These are phyloP conservation scores for Sisor rabdophorus DNA, from an alignment of 2,113 vertebrate species.

Conservation along the genomic window DNA sequence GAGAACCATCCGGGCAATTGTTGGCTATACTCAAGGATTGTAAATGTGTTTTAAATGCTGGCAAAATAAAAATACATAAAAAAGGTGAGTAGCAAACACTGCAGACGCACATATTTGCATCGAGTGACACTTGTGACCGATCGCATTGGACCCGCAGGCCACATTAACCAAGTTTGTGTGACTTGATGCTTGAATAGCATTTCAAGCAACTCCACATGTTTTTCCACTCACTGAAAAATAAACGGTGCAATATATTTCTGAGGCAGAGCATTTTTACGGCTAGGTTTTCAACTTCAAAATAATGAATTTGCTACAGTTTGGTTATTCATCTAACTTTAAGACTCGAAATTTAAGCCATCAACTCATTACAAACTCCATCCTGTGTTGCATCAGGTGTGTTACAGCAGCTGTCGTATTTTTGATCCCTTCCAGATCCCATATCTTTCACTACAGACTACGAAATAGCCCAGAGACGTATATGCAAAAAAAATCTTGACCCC, in stretches of 20 bases:
- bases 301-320: background rate
- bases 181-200: conserved; percentile 3
- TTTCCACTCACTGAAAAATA: conserved; percentile 22
- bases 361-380: background rate
- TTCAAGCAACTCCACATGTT: conserved; percentile 29
- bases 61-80: conserved; percentile 30
- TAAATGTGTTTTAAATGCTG: conserved; percentile 37
- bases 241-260: background rate
- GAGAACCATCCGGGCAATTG: conserved; percentile 52
- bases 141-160: background rate
- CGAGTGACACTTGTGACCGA: conserved; percentile 13
- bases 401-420: background rate
- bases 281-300: background rate
- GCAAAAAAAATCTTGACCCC: background rate
- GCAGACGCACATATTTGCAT: background rate
- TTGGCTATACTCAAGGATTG: conserved; percentile 11
- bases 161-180: conserved; percentile 2
- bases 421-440: conserved; percentile 1
- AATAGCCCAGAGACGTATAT: background rate
- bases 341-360: background rate
- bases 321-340: conserved; percentile 3
- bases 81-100: conserved; percentile 40
- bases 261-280: background rate
- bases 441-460: background rate
- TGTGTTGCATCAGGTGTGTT: background rate